These are phyloP conservation scores for Martes flavigula DNA, from an alignment of 2,797 vertebrate species.

Conservation along the genomic window DNA sequence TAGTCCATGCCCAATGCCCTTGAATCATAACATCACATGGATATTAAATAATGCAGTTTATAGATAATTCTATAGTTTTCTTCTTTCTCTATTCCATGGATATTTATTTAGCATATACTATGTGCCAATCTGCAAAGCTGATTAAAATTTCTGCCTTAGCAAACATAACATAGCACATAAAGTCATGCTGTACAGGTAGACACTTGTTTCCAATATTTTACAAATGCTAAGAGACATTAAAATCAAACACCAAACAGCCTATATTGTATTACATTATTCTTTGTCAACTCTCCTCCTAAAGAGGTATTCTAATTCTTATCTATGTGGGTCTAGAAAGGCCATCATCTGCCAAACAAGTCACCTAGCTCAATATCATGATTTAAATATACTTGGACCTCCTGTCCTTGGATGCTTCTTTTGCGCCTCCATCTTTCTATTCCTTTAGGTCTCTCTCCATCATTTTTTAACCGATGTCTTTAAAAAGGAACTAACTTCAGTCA, in stretches of 20 bases:
- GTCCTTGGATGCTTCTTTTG: not conserved
- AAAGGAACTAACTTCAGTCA: not conserved
- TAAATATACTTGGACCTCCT: not conserved
- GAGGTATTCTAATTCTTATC: not conserved
- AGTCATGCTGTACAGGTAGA: not conserved
- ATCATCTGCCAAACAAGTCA: not conserved
- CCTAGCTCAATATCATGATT: not conserved
- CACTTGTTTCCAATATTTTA: not conserved
- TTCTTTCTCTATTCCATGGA: not conserved
- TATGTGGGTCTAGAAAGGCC: not conserved
- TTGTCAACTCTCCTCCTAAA: not conserved
- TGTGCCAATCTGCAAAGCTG: not conserved
- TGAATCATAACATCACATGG: not conserved
- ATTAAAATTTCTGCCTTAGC: not conserved
- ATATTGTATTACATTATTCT: not conserved
- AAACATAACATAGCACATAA: not conserved
- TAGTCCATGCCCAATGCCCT: not conserved
- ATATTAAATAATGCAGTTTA: not conserved
- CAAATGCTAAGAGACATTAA: not conserved
- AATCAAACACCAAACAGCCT: not conserved
- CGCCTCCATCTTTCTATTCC: not conserved
- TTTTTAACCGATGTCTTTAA: not conserved
- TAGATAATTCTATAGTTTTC: not conserved
- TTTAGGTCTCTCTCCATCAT: not conserved
- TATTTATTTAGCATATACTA: not conserved